These are phyloP conservation scores for Ypsolopha sequella DNA, from an alignment of 2,888 invertebrate species.

Conservation along the genomic window DNA sequence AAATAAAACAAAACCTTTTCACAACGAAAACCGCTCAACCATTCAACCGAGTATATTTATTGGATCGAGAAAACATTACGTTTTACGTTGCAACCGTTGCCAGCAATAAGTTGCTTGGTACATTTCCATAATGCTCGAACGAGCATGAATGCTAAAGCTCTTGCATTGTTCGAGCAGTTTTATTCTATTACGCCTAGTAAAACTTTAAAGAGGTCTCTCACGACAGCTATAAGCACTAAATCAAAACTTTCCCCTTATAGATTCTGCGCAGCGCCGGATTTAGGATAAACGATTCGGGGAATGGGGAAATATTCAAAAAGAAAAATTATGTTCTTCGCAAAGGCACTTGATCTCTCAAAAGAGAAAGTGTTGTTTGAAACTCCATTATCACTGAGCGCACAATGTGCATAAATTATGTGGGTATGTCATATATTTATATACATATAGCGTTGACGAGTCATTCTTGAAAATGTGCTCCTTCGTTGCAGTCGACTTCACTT, in stretches of 20 bases:
- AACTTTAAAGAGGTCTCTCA: constrained; percentile 59
- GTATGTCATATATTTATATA: no score
- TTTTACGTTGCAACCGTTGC: constrained; percentile 36
- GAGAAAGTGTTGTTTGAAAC: no score
- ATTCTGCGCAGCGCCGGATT: constrained; percentile 10
- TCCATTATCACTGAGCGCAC: no score
- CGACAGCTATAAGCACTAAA: constrained; percentile 64
- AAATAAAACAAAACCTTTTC: neutral
- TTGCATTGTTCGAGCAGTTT: constrained; percentile 59
- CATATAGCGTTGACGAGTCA: no score
- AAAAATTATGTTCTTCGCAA: no score
- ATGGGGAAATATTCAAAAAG: no score
- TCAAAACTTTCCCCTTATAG: constrained; percentile 58
- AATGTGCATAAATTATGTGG: no score
- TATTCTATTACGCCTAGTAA: constrained; percentile 62
- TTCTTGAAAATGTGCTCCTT: no score
- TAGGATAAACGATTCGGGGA: no score
- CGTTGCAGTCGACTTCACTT: no score
- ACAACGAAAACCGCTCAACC: constrained; percentile 20
- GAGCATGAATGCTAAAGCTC: constrained; percentile 46
- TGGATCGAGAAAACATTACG: constrained; percentile 39
- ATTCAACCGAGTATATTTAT: constrained; percentile 42
- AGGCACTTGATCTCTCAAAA: no score
- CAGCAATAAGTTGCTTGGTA: constrained; percentile 35
- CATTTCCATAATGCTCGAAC: constrained; percentile 35